Evolutionary conservation across 2,113 vertebrate species (phyloP), one percentile per base, ranked within the genome.

Genomic region (Cygnus buccinator): DNA sequence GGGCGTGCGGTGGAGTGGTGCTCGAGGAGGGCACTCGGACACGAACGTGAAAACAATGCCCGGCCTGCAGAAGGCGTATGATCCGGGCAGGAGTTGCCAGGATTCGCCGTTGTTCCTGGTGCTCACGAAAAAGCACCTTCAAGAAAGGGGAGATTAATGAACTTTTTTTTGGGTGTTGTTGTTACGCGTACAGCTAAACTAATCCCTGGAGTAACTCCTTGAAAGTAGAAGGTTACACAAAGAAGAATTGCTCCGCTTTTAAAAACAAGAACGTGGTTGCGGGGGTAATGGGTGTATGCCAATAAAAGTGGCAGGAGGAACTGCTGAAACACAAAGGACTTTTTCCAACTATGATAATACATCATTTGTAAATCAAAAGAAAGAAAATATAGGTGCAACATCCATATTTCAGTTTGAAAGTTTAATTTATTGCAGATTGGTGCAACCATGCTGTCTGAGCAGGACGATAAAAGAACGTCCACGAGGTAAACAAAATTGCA

Each of bases 401-500:
- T 54, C 52, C 13, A 75, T 17, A 18, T 75, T 96, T 78, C 67
- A 41, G 43, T 90, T 92, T 33, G 37, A 70, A 59, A 79, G 41
- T 37, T 41, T 37, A 83, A 75, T 76, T 76, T 72, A 65, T 59
- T 74, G 39, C 71, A 74, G 59, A 85, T n/a, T 68, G 61, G 37
- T 73, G 19, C 57, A 63, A 54, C 13, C 8, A 39, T 4, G 21
- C 26, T 28, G 57, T 57, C 71, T 22, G 85, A 68, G 61, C 44
- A 59, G 86, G 10, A 14, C 74, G 39, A 71, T 17, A 84, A 55
- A 76, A 94, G 89, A 90, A 75, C 73, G 82, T 25, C 72, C 23
- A 22, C 13, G 8, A 80, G 23, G 68, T n/a, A 65, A 93, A 91
- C 23, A 22, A 87, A 94, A 94, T 23, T 87, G 65, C 89, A 94